These are phyloP conservation scores for Tipula unca DNA, from an alignment of 2,888 invertebrate species.

Conservation along the genomic window DNA sequence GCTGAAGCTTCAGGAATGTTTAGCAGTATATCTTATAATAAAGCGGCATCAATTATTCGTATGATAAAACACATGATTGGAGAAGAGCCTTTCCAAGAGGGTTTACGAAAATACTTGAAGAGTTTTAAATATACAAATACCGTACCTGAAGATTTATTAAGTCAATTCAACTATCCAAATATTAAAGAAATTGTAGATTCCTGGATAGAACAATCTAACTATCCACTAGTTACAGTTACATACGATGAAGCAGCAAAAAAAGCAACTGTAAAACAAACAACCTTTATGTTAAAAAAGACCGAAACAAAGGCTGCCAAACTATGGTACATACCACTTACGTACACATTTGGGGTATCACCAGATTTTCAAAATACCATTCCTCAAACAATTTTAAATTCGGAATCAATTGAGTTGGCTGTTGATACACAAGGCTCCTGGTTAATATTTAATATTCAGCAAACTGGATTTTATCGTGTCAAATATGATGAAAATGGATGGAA, in stretches of 20 bases:
- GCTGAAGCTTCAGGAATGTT: constrained; percentile 53
- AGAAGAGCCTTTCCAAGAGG: constrained; percentile 43
- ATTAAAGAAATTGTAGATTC: constrained; percentile 25
- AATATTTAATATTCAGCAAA: constrained; percentile 52
- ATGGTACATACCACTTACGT: constrained; percentile 42
- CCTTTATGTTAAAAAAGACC: constrained; percentile 25
- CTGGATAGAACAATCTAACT: constrained; percentile 54
- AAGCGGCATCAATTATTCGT: constrained; percentile 56
- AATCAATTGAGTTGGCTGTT: no score
- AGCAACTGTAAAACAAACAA: not conserved
- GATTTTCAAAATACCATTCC: not conserved
- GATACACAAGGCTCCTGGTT: constrained; percentile 43
- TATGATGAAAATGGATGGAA: constrained; percentile 54
- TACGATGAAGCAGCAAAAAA: not conserved
- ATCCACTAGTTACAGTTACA: constrained; percentile 49
- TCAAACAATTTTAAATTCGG: not conserved
- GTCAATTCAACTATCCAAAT: constrained; percentile 35
- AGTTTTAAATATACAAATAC: constrained; percentile 38
- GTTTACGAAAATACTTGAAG: constrained; percentile 49
- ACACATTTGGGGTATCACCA: not conserved
- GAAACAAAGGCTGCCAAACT: constrained; percentile 22
- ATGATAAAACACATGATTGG: constrained; percentile 60
- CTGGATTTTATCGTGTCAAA: constrained; percentile 58
- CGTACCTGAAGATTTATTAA: constrained; percentile 43
- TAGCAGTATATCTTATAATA: constrained; percentile 57